Evolutionary conservation across 2,113 vertebrate species (phyloP), one percentile per base, ranked within the genome.

Genomic region (Psittacara wagleri): DNA sequence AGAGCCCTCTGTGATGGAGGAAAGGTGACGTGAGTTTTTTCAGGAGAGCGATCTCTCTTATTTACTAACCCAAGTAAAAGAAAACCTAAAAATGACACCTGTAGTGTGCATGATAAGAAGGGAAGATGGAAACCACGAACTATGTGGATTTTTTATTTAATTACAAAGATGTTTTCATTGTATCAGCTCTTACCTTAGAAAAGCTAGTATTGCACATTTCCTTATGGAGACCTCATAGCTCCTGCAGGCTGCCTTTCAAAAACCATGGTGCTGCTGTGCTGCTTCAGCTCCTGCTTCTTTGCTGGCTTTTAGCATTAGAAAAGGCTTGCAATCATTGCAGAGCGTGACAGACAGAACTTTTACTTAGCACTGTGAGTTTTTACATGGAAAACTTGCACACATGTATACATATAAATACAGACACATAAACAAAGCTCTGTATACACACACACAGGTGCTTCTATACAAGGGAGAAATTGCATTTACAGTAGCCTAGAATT

Each of bases 41-140:
- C 23, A 49, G 31, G 17, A 88, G 5, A 78, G 49, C 15, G 0
- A 43, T 81, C n/a, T 83, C 25, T 15, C 44, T 74, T 17, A 57
- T 77, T 85, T 83, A 64, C 28, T 67, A 54, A 79, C 8, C 25
- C 9, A 13, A 76, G 28, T 81, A 49, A 95, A 95, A 75, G 9
- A 48, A 91, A 92, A 76, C 15, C 25, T 85, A 44, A 67, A 63
- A 14, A 37, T 46, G 33, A 17, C 4, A 66, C 31, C 25, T 61
- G 3, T n/a, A 85, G 16, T n/a, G 48, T 51, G 15, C 37, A 39
- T 0, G 0, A 4, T 37, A 81, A 72, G 59, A 92, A 49, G 12
- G 11, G 57, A 87, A 49, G 24, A 81, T 25, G 67, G 17, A 76
- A 94, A 35, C 44, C 23, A 67, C 11, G 2, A 6, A 10, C 33